These are phyloP conservation scores for Scarus forsteni DNA, from an alignment of 2,797 vertebrate species.

Conservation along the genomic window DNA sequence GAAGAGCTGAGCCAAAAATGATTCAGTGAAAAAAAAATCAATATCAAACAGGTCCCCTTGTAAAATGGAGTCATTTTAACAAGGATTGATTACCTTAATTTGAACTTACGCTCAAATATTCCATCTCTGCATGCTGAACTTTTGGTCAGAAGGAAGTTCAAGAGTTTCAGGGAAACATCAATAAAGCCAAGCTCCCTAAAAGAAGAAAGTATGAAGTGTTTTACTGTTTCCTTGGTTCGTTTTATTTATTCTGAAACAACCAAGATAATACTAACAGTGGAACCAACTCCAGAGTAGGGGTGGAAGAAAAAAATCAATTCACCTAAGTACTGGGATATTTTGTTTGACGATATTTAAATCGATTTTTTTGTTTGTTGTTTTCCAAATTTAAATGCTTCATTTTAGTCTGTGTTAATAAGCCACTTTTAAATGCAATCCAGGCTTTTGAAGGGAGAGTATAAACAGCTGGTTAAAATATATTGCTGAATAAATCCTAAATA, in stretches of 20 bases:
- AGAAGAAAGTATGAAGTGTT: conserved; percentile 3
- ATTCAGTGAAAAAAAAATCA: not conserved
- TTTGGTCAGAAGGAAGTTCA: conserved; percentile 58
- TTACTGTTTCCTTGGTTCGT: not conserved
- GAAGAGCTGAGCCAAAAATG: conserved; percentile 72
- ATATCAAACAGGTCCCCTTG: not conserved
- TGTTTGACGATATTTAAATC: no score
- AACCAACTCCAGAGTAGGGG: no score
- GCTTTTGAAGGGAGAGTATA: no score
- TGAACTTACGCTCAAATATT: conserved; percentile 73
- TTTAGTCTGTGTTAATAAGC: no score
- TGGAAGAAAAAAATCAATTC: no score
- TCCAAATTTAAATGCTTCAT: no score
- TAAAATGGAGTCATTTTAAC: not conserved
- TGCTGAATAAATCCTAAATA: no score
- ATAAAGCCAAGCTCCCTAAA: conserved; percentile 80
- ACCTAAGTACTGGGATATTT: no score
- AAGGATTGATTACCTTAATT: not conserved
- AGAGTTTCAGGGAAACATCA: conserved; percentile 66
- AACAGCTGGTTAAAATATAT: no score
- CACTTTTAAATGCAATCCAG: no score
- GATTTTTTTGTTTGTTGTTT: no score
- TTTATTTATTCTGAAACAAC: not conserved
- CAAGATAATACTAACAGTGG: no score
- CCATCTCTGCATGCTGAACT: conserved; percentile 43